Evolutionary conservation across 2,888 invertebrate genomes (phyloP).

Genomic region (Margaritifera margaritifera): DNA sequence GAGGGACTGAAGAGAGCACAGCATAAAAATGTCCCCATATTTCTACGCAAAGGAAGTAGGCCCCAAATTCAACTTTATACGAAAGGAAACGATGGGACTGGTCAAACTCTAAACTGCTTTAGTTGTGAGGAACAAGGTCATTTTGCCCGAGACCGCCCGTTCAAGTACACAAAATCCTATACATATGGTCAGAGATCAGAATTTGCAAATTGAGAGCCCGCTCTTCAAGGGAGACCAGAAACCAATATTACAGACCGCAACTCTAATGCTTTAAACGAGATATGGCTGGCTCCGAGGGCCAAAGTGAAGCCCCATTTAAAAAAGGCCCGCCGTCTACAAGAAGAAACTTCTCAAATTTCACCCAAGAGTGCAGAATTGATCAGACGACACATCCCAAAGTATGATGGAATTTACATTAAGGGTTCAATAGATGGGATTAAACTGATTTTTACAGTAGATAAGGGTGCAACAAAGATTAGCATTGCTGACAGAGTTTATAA

Average conservation of each 20-base stretch:
- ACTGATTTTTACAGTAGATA: too few relatives aligned
- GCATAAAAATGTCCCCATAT: too few relatives aligned
- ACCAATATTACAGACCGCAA: too few relatives aligned
- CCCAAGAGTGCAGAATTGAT: too few relatives aligned
- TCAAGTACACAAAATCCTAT: neutral
- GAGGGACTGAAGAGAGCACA: neutral
- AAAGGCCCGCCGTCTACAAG: neutral
- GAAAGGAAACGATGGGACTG: too few relatives aligned
- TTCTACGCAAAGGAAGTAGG: neutral
- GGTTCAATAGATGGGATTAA: too few relatives aligned
- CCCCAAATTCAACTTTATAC: neutral
- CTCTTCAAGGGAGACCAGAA: neutral
- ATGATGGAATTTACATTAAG: too few relatives aligned
- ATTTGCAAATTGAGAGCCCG: neutral
- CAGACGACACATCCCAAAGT: too few relatives aligned
- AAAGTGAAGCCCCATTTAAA: too few relatives aligned
- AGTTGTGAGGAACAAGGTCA: too few relatives aligned
- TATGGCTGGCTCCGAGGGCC: neutral
- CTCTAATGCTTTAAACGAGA: constrained; percentile 6
- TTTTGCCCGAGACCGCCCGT: neutral
- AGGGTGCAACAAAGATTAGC: too few relatives aligned
- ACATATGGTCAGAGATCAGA: neutral
- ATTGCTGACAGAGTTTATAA: too few relatives aligned
- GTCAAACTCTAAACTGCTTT: neutral
- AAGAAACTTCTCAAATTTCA: neutral